Conservation (phyloP, 2,888 invertebrate genomes). For the Merodon equestris region DNA sequence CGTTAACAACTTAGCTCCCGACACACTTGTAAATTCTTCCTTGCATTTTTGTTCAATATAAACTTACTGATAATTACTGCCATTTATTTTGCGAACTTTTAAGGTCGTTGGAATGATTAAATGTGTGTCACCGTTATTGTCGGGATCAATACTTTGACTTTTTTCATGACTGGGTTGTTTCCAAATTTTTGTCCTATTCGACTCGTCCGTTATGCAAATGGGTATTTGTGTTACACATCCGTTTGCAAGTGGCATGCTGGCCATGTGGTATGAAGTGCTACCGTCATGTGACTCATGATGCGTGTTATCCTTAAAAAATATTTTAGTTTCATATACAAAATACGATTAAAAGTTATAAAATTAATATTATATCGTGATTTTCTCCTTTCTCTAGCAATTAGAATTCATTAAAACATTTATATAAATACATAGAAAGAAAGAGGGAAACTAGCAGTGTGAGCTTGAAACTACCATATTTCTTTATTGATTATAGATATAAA, state of each 20-base stretch:
- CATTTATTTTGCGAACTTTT: slow-evolving; percentile 77
- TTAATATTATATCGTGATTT: too few species aligned
- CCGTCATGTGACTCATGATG: slow-evolving; percentile 74
- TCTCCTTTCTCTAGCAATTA: too few species aligned
- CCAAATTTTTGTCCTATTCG: slow-evolving; percentile 96
- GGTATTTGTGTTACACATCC: slow-evolving; percentile 91
- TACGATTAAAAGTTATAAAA: too few species aligned
- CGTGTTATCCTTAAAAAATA: slow-evolving; percentile 75
- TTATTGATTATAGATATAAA: too few species aligned
- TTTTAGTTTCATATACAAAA: slow-evolving; percentile 36
- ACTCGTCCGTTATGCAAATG: slow-evolving; percentile 95
- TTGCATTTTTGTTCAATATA: neutral
- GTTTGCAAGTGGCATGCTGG: slow-evolving; percentile 87
- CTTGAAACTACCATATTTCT: too few species aligned
- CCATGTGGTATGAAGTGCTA: slow-evolving; percentile 78
- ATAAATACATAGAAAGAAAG: too few species aligned
- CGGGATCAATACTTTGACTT: slow-evolving; percentile 42
- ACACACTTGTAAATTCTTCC: too few species aligned
- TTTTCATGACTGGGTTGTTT: slow-evolving; percentile 89
- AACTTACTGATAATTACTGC: slow-evolving; percentile 77
- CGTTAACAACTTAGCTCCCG: too few species aligned
- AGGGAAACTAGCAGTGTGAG: too few species aligned
- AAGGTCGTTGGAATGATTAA: slow-evolving; percentile 76
- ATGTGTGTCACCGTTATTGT: slow-evolving; percentile 72
- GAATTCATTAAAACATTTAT: too few species aligned